phyloP scores from a whole-genome alignment of 1,140 invertebrate species.

The Calephelis virginiensis region DNA sequence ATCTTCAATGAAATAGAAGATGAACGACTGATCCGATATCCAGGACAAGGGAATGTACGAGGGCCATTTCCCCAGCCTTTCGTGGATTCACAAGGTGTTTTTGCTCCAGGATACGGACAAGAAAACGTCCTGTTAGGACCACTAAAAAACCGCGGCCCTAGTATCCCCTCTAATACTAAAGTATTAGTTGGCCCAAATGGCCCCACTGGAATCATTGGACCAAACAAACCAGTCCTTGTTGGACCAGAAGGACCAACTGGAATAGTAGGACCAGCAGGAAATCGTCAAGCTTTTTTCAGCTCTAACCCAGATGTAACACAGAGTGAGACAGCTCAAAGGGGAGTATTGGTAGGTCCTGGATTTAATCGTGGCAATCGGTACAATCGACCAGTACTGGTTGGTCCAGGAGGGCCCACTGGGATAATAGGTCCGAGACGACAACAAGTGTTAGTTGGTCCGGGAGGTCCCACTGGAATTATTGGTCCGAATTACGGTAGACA shows the following conservation, averaged over 20 bases:
- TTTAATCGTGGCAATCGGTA: slow-evolving; percentile 25
- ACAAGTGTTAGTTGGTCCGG: slow-evolving; percentile 77
- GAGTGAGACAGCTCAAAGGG: slow-evolving; percentile 35
- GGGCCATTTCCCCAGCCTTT: slow-evolving; percentile 44
- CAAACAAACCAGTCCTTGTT: slow-evolving; percentile 57
- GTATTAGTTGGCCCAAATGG: slow-evolving; percentile 26
- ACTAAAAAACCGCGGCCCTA: slow-evolving; percentile 3
- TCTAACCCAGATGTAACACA: not conserved
- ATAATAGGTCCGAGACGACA: slow-evolving; percentile 61
- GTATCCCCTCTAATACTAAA: not conserved
- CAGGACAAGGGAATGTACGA: slow-evolving; percentile 33
- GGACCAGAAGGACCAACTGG: slow-evolving; percentile 78
- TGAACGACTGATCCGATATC: slow-evolving; percentile 46
- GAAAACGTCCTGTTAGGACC: not conserved
- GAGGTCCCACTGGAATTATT: slow-evolving; percentile 78
- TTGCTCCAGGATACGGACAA: slow-evolving; percentile 16
- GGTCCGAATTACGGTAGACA: slow-evolving; percentile 53
- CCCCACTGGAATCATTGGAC: slow-evolving; percentile 77
- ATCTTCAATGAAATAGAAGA: slow-evolving; percentile 58
- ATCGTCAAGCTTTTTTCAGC: slow-evolving; percentile 3
- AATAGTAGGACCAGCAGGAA: slow-evolving; percentile 51
- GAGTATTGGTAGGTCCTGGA: slow-evolving; percentile 72
- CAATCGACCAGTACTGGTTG: slow-evolving; percentile 47
- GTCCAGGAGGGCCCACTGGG: slow-evolving; percentile 79
- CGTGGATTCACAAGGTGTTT: slow-evolving; percentile 24